A percentile compares a stretch with the other conserved stretches of the same genome.
phyloP scores from a whole-genome alignment of 2,888 invertebrate species.

The Leucania comma region DNA sequence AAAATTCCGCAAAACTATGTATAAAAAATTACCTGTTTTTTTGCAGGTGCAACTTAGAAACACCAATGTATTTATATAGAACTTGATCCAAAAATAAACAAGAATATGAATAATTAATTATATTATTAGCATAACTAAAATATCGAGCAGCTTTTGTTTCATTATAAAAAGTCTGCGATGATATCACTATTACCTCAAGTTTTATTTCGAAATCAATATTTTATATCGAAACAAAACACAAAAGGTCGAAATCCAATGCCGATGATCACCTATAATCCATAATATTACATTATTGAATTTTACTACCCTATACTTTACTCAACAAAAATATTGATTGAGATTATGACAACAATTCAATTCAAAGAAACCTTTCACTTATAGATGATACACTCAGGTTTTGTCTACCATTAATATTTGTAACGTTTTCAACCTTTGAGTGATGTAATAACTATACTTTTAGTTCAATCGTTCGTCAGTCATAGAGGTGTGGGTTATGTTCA shows the following conservation, averaged over 20 bases:
- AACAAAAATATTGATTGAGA: constrained; percentile 2
- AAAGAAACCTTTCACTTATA: constrained; percentile 36
- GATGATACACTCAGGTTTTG: constrained; percentile 14
- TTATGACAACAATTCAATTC: constrained; percentile 23
- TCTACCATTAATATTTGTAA: constrained; percentile 21
- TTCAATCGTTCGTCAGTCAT: constrained; percentile 17
- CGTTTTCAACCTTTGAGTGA: constrained; percentile 40
- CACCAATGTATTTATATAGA: background rate
- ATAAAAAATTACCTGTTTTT: constrained; percentile 6
- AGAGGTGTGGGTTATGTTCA: constrained; percentile 7
- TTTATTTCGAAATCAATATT: background rate
- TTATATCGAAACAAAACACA: background rate
- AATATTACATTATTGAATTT: background rate
- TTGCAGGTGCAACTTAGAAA: constrained; percentile 4
- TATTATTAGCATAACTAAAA: background rate
- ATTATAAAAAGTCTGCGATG: background rate
- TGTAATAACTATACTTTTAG: constrained; percentile 40
- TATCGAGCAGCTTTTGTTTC: background rate
- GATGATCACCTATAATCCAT: background rate
- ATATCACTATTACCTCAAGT: background rate
- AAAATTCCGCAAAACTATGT: background rate
- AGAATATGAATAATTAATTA: background rate
- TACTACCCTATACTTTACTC: background rate
- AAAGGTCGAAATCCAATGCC: too few relatives aligned
- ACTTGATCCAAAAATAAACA: background rate